These are phyloP conservation scores for Oxyruncus cristatus DNA, from an alignment of 2,113 vertebrate genomes.

Conservation along the genomic window DNA sequence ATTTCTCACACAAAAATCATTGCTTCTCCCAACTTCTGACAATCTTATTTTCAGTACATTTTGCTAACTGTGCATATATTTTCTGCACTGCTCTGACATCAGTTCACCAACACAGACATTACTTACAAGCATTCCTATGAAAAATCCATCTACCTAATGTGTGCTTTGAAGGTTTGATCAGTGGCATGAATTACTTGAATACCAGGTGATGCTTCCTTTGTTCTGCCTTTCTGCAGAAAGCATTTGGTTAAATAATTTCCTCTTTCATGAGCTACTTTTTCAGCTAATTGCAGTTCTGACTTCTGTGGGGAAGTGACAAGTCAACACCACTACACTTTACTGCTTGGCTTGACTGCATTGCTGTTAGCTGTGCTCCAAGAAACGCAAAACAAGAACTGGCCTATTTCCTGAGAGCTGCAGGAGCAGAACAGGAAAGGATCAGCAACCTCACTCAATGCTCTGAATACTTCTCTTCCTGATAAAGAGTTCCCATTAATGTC, in stretches of 20 bases:
- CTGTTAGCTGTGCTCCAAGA: neutral
- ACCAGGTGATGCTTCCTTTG: neutral
- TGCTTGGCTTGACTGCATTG: neutral
- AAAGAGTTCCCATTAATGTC: neutral
- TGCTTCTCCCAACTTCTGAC: neutral
- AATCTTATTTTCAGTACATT: neutral
- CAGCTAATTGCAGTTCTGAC: neutral
- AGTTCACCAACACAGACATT: neutral
- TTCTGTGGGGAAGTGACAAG: neutral
- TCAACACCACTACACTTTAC: neutral
- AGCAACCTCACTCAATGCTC: neutral
- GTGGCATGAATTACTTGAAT: neutral
- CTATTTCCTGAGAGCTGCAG: neutral
- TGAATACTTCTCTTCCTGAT: neutral
- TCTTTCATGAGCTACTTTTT: neutral
- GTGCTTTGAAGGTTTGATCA: neutral
- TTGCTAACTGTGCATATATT: neutral
- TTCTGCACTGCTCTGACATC: neutral
- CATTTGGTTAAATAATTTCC: neutral
- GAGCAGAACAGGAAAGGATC: neutral
- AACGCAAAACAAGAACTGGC: neutral
- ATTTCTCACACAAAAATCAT: neutral
- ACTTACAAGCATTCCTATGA: neutral
- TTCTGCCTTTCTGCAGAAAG: neutral
- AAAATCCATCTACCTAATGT: neutral